A percentile compares a stretch with the other conserved stretches of the same genome.
Conservation (phyloP, 2,113 vertebrate genomes). For the Eidolon helvum region DNA sequence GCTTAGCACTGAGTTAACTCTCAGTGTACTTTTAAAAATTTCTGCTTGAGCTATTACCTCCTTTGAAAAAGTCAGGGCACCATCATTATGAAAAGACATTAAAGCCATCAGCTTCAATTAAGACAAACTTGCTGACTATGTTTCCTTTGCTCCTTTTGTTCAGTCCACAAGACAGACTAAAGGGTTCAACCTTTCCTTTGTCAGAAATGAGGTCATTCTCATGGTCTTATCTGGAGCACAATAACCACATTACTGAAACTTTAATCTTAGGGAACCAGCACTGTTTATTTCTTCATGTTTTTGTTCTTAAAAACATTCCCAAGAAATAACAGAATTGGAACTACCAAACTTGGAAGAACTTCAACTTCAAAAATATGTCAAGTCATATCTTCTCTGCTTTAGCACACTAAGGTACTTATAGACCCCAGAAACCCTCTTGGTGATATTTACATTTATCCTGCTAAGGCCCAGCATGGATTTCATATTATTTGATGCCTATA, state of each 20-base stretch:
- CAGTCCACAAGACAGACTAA: neutral
- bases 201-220: neutral
- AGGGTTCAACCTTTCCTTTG: neutral
- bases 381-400: neutral
- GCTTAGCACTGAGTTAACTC: neutral
- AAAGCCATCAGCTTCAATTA: neutral
- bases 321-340: slow-evolving; percentile 7
- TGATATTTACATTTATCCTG: neutral
- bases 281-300: slow-evolving; percentile 42
- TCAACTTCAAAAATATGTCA: slow-evolving; percentile 12
- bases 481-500: neutral
- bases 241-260: neutral
- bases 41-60: neutral
- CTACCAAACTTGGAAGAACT: neutral
- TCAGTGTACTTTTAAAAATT: neutral
- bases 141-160: neutral
- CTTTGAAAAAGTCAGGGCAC: neutral
- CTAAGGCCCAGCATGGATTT: neutral
- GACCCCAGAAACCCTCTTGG: neutral
- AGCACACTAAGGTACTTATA: neutral
- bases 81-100: neutral
- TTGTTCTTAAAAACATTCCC: neutral
- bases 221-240: neutral
- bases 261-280: neutral
- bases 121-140: neutral